A percentile compares a stretch with the other conserved stretches of the same genome.
These are phyloP conservation scores for Pimephales promelas DNA, from an alignment of 2,113 vertebrate genomes.

Conservation along the genomic window DNA sequence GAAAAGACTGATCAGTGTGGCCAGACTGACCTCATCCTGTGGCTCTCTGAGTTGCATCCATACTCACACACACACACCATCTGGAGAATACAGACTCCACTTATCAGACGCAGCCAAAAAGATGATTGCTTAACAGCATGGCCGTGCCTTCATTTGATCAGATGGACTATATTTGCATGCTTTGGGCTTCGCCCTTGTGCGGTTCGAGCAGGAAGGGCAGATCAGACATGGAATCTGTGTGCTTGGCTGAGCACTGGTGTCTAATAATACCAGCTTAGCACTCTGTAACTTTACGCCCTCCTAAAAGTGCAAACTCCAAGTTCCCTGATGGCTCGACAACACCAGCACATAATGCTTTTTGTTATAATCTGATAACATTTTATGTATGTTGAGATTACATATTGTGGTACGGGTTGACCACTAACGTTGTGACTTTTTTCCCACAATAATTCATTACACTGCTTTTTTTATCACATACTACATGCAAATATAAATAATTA, in stretches of 20 bases:
- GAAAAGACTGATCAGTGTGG: slow-evolving; percentile 37
- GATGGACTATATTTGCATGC: slow-evolving; percentile 51
- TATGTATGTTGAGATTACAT: not conserved
- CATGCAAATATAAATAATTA: not conserved
- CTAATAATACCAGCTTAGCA: slow-evolving; percentile 49
- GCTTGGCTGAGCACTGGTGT: slow-evolving; percentile 30
- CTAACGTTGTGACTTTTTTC: not conserved
- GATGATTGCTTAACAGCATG: slow-evolving; percentile 62
- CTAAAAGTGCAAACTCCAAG: slow-evolving; percentile 23
- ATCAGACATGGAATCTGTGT: slow-evolving; percentile 47
- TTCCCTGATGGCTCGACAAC: not conserved
- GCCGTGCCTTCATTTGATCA: slow-evolving; percentile 58
- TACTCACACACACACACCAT: slow-evolving; percentile 56
- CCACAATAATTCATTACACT: not conserved
- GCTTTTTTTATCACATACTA: not conserved
- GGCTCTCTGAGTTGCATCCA: slow-evolving; percentile 41
- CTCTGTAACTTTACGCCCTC: slow-evolving; percentile 39
- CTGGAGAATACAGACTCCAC: slow-evolving; percentile 57
- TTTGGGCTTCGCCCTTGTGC: slow-evolving; percentile 53
- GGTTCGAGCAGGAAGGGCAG: slow-evolving; percentile 48
- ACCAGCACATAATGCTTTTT: slow-evolving; percentile 14
- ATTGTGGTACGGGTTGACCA: not conserved
- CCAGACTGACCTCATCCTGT: slow-evolving; percentile 57
- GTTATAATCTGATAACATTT: not conserved
- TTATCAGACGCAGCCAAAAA: slow-evolving; percentile 54